Evolutionary conservation across 1,140 invertebrate genomes (phyloP), one percentile per base, ranked within the genome.

Genomic region (Cotesia chilonis): DNA sequence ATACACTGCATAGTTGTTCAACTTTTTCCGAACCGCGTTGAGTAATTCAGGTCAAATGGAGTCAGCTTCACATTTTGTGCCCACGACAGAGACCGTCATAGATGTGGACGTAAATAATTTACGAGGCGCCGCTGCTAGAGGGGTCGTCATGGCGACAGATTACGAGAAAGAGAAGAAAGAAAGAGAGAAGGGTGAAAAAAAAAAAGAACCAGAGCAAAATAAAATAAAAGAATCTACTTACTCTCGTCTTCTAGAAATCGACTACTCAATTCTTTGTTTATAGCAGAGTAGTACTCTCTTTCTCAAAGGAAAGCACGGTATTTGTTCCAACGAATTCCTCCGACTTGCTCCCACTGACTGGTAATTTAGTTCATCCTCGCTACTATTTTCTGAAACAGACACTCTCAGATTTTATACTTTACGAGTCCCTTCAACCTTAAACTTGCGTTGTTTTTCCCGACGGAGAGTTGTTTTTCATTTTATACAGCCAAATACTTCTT

Each of bases 81-180:
- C 54, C 75, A 67, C 72, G 78, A 78, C 71, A 71, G 74, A 75
- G 77, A 37, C 71, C 74, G 12, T 38, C 59, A 60, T 51, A 78
- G 71, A 80, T 74, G 73, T 71, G 70, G 73, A 72, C 72, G 77
- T 80, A 80, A 80, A 80, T 81, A 80, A 80, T 81, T 80, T 77
- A 80, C 70, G 71, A 78, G 76, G 78, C 74, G 75, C 73, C 66
- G 73, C 73, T 74, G 76, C 67, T 68, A 75, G 77, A 70, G 70
- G 66, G 74, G 80, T 79, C 73, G 60, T 74, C 77, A 78, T 81
- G 80, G 59, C 74, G 78, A 81, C 74, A 80, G 78, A 81, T 81
- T 81, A 81, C 77, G 73, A 66, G 37, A 66, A 68, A 63, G 67
- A 64, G 47, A 38, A 52, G 12, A 68, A 51, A 68, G 52, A 51